Evolutionary conservation across 2,888 invertebrate species (phyloP).

Genomic region (Dolichopus griseipennis): DNA sequence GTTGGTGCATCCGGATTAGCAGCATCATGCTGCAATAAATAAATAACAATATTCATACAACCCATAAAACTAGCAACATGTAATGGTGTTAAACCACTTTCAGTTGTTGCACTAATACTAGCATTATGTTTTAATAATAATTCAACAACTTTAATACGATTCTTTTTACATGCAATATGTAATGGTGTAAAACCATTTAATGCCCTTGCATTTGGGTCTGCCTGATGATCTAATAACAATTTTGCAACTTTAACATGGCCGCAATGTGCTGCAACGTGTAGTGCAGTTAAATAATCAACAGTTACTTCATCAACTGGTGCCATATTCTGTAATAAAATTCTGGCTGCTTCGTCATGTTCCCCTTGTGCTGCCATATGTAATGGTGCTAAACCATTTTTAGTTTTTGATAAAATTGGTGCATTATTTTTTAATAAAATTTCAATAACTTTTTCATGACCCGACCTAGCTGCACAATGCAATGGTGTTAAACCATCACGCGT

Average conservation of each 20-base stretch:
- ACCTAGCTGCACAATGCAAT: conserved; percentile 91
- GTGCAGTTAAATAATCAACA: conserved; percentile 92
- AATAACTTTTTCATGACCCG: conserved; percentile 92
- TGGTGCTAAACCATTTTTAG: conserved; percentile 93
- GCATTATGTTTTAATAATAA: conserved; percentile 91
- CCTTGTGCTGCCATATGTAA: conserved; percentile 98
- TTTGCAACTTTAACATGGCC: conserved; percentile 91
- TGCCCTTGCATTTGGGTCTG: conserved; percentile 94
- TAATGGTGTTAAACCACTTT: conserved; percentile 84
- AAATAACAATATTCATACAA: conserved; percentile 97
- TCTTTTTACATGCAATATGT: conserved; percentile 98
- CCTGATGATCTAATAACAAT: conserved; percentile 81
- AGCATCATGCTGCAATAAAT: conserved; percentile 87
- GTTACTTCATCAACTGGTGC: conserved; percentile 99
- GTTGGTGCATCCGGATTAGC: conserved; percentile 92
- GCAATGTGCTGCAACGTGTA: conserved; percentile 93
- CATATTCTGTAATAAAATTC: conserved; percentile 82
- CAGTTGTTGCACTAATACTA: conserved; percentile 62
- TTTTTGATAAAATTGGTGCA: conserved; percentile 90
- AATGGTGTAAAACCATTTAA: conserved; percentile 96
- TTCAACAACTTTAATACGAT: conserved; percentile 92
- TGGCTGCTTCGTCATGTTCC: conserved; percentile 94
- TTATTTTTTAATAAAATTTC: conserved; percentile 78
- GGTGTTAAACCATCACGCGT: conserved; percentile 94
- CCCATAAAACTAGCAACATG: conserved; percentile 99